Conservation (phyloP, 2,797 vertebrate species). For the Gastrophryne carolinensis region DNA sequence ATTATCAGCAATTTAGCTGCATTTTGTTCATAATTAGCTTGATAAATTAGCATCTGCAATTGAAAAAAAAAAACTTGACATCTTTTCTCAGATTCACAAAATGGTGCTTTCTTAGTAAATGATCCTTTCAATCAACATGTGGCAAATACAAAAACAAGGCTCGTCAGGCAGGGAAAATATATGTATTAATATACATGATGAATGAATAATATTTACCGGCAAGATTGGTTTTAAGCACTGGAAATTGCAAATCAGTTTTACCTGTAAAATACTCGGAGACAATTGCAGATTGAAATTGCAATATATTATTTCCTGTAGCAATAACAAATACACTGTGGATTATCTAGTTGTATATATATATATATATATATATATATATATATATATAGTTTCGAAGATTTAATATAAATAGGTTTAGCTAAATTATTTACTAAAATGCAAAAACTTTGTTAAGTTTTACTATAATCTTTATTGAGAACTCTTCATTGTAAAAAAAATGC, state of each 20-base stretch:
- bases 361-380: too few relatives aligned
- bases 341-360: too few relatives aligned
- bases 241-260: conserved; percentile 20
- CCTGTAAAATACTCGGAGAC: background rate
- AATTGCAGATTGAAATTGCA: background rate
- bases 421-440: too few relatives aligned
- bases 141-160: conserved; percentile 67
- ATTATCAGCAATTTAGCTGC: conserved; percentile 74
- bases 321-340: too few relatives aligned
- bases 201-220: conserved; percentile 50
- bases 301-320: background rate
- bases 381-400: too few relatives aligned
- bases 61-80: conserved; percentile 74
- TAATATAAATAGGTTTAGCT: too few relatives aligned
- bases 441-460: too few relatives aligned
- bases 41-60: conserved; percentile 75
- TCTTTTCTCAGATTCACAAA: conserved; percentile 67
- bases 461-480: too few relatives aligned
- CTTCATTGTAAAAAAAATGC: too few relatives aligned
- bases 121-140: conserved; percentile 64
- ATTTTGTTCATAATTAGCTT: conserved; percentile 77
- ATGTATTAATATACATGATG: conserved; percentile 54
- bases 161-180: conserved; percentile 62
- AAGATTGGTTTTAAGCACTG: conserved; percentile 40
- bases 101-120: conserved; percentile 64